A percentile compares a stretch with the other conserved stretches of the same genome.
Conservation (phyloP, 2,797 vertebrate genomes). For the Cryptoblepharus egeriae region DNA sequence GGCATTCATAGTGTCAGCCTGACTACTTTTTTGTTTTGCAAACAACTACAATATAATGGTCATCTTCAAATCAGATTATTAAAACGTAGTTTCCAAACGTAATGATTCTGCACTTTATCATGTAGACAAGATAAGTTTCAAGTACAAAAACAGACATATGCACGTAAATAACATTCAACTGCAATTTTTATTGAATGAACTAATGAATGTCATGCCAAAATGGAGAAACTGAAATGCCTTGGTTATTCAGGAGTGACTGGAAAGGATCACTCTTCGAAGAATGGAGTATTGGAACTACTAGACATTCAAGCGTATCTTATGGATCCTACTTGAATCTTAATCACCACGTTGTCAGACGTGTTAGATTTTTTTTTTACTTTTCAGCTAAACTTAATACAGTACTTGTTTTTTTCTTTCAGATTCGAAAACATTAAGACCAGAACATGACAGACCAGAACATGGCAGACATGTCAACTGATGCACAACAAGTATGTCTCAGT, state of each 20-base stretch:
- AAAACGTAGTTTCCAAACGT: neutral
- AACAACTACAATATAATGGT: neutral
- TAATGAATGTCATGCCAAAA: neutral
- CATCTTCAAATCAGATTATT: neutral
- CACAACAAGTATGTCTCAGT: constrained; percentile 69
- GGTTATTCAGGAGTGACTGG: neutral
- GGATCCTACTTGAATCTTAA: too few species aligned
- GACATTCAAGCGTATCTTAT: too few species aligned
- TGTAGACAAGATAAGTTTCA: neutral
- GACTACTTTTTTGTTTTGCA: neutral
- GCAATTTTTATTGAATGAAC: neutral
- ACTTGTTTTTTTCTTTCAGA: constrained; percentile 36
- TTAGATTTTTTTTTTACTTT: neutral
- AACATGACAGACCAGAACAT: constrained; percentile 59
- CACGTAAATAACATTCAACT: neutral
- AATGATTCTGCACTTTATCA: neutral
- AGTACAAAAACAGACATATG: neutral
- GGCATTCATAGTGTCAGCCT: neutral
- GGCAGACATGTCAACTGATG: constrained; percentile 66
- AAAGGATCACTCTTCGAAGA: neutral
- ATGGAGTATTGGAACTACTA: too few species aligned
- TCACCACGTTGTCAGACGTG: neutral
- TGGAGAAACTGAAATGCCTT: neutral
- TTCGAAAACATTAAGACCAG: neutral
- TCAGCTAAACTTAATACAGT: neutral